Conservation (phyloP, 2,797 vertebrate species). For the Acestrorhynchus altus region DNA sequence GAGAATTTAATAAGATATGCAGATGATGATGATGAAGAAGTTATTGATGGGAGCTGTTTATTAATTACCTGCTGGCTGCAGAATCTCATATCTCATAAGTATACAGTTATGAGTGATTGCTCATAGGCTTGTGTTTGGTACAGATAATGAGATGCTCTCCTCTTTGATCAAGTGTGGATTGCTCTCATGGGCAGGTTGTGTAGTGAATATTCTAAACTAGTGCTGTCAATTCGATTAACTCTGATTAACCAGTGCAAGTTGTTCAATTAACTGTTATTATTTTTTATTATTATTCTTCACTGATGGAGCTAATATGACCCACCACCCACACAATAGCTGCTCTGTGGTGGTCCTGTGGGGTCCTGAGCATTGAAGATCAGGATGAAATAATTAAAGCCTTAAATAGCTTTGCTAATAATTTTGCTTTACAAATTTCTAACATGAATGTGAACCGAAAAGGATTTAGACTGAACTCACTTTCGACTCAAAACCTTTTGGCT, state of each 20-base stretch:
- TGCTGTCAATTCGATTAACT: no score
- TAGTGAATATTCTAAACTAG: background rate
- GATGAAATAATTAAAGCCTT: no score
- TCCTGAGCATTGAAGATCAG: no score
- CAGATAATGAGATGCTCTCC: conserved; percentile 26
- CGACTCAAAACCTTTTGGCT: background rate
- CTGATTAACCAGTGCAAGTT: no score
- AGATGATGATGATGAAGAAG: background rate
- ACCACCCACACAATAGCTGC: no score
- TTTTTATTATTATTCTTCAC: no score
- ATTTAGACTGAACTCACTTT: background rate
- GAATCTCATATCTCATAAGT: conserved; percentile 14
- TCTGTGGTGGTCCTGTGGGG: no score
- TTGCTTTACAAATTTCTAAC: background rate
- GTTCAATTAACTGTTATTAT: no score
- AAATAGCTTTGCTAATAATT: no score
- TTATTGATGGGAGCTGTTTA: background rate
- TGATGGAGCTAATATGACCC: no score
- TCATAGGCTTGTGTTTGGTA: conserved; percentile 1
- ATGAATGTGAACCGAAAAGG: background rate
- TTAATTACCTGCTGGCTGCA: background rate
- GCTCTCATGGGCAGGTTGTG: background rate
- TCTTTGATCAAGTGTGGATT: conserved; percentile 11
- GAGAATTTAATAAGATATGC: background rate
- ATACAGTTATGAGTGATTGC: conserved; percentile 16